Evolutionary conservation across 2,888 invertebrate species (phyloP).

Genomic region (Cyclophora punctaria): DNA sequence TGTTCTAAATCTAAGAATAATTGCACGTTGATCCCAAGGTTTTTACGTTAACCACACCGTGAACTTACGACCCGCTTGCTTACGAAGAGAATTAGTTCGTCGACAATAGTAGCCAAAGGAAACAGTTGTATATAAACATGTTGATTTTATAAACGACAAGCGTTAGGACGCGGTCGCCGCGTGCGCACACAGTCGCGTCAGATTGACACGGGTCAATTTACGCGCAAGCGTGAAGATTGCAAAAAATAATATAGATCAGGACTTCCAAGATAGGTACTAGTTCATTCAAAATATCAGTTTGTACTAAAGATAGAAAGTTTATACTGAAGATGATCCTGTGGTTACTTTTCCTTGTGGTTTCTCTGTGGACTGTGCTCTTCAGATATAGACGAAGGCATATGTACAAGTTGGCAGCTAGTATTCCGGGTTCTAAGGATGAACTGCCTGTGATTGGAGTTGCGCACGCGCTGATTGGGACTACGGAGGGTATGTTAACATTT

Average conservation of each 20-base stretch:
- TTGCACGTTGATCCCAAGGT: conserved; percentile 28
- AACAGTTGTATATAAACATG: conserved; percentile 21
- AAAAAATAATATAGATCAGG: too few species aligned
- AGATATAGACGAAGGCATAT: conserved; percentile 42
- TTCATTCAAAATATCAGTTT: neutral
- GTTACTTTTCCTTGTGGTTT: conserved; percentile 26
- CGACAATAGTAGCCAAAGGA: conserved; percentile 12
- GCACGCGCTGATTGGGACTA: conserved; percentile 35
- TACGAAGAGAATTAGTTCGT: conserved; percentile 28
- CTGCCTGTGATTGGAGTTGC: conserved; percentile 46
- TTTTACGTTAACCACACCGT: conserved; percentile 23
- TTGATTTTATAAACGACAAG: neutral
- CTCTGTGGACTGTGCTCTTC: conserved; percentile 34
- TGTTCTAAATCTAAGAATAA: conserved; percentile 3
- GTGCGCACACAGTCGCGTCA: neutral
- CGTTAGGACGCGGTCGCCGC: neutral
- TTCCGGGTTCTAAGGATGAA: conserved; percentile 25
- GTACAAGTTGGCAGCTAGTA: conserved; percentile 38
- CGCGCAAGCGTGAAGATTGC: neutral
- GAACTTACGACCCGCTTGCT: conserved; percentile 36
- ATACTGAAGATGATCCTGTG: conserved; percentile 35
- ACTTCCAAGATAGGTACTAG: too few species aligned
- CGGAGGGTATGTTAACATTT: conserved; percentile 37
- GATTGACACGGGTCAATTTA: neutral
- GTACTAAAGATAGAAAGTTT: neutral